Evolutionary conservation across 1,140 invertebrate species (phyloP), one percentile per base, ranked within the genome.

Genomic region (Drosophila nigrodunni): DNA sequence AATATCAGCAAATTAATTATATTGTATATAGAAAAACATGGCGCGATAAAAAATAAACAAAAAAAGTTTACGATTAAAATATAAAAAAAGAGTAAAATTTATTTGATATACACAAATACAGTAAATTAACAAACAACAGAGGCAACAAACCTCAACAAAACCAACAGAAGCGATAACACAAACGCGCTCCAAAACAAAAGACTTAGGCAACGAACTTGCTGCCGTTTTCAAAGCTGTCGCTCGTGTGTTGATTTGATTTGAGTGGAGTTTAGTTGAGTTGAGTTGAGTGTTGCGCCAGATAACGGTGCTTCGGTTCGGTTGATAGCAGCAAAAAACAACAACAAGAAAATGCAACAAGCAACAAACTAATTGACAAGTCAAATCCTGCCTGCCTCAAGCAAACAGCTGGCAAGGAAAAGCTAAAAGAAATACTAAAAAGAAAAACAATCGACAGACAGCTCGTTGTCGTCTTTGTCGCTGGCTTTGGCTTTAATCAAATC

Each of bases 331-430:
- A 70, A 41, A 8, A 57, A 57, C 50, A 75, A 65, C 46, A 47
- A 52, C 37, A 61, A 67, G 58, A 61, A 74, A 66, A 60, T 65
- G 68, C 60, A 77, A 61, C 70, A 78, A 68, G 55, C 59, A 85
- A 89, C 80, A 78, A 89, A 90, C 85, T 89, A 89, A 89, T 89
- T 89, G 85, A 89, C 85, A 89, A 89, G 74, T 85, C 85, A 89
- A 89, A 89, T 89, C 85, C 85, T 89, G 85, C 85, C 85, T 73
- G 70, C 78, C 76, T 57, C 65, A 60, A 46, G 58, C 74, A 66
- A 66, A 67, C 69, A 77, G 68, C 69, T 73, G 50, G 59, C 43
- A 43, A 50, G 34, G 34, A 44, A n/a, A 39, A 50, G 35, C 58
- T 46, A 62, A 72, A 76, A 75, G 54, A 65, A 58, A 55, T 64